Evolutionary conservation across 1,140 invertebrate genomes (phyloP), one percentile per base, ranked within the genome.

Genomic region (Trinorchestia longiramus): DNA sequence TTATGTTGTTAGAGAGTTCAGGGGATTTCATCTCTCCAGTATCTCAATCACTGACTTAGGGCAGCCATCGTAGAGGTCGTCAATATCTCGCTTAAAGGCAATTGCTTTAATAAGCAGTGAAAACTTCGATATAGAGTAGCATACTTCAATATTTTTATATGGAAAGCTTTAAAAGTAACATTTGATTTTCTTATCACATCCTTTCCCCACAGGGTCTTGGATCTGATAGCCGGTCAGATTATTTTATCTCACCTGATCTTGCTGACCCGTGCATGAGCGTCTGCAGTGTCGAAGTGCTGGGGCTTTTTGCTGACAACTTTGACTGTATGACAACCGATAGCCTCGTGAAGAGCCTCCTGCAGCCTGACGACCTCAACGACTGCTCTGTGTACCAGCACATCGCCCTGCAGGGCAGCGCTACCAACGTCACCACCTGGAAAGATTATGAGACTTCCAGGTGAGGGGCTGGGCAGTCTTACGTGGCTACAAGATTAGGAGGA

Each of bases 331-430:
- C 92, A n/a, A 94, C 0, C 40, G 92, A 94, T 44, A 94, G 92
- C 44, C 92, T 94, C 44, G 92, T 94, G 43, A 94, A 94, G 44
- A 44, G 92, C 43, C 92, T 94, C 6, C 19, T 94, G 44, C 92
- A 94, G 92, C 92, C 92, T 47, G 92, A 94, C 92, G 92, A 94
- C 44, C 43, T 94, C 92, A 94, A 94, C 92, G 92, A 94, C 44
- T 94, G 43, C 44, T 40, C 92, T 40, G 92, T 94, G 92, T 94
- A 94, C 44, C 92, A 94, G 92, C 44, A 94, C 92, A 47, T 94
- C 44, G 43, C 44, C 43, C 4, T 4, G 19, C 19, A 91, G 43
- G 88, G 88, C 88, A 43, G 28, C 28, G 88, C 88, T 42, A 28
- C 19, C 88, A 91, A 91, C 36, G 88, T 91, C 43, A 43, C 88